Evolutionary conservation across 2,113 vertebrate species (phyloP), one percentile per base, ranked within the genome.

Genomic region (Glaucidium brasilianum): DNA sequence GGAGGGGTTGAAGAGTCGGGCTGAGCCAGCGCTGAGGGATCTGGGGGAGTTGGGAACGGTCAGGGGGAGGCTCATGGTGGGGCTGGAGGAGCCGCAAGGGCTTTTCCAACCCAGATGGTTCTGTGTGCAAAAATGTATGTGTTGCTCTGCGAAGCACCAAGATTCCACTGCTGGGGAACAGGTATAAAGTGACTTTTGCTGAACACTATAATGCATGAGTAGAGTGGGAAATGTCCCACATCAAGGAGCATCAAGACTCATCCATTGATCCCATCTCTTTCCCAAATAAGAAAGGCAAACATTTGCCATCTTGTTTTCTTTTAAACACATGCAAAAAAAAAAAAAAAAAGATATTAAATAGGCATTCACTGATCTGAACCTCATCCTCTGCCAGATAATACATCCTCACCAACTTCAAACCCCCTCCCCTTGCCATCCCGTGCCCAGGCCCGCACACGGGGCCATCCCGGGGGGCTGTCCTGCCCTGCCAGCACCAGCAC

Each of bases 121-220:
- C 43, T 43, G 43, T 17, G 18, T 45, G 15, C 43, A 45, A 45
- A 45, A 17, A 45, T 2, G 32, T 11, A 0, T 14, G 0, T 0
- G 5, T 1, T 13, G 62, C 55, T 29, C 7, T 5, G 81, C 8
- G 77, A 22, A 25, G 49, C 37, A 8, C 7, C 3, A 2, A 15
- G 32, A 37, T 39, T 8, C 41, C 30, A 0, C 4, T 19, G 55
- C 49, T 12, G 17, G 47, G 64, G 39, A 19, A 3, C 18, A 22
- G 15, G 0, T 3, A 4, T 41, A 7, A 0, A 30, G 27, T 1
- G n/a, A 2, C 13, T 4, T 16, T 21, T 22, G 5, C n/a, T 14
- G 52, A 12, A 12, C 15, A 5, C 8, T 1, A 0, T 22, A 3
- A 4, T 12, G 19, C 35, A 0, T 5, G 22, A 35, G 32, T 5